phyloP scores from a whole-genome alignment of 2,113 vertebrate genomes.

The Thryonomys swinderianus region DNA sequence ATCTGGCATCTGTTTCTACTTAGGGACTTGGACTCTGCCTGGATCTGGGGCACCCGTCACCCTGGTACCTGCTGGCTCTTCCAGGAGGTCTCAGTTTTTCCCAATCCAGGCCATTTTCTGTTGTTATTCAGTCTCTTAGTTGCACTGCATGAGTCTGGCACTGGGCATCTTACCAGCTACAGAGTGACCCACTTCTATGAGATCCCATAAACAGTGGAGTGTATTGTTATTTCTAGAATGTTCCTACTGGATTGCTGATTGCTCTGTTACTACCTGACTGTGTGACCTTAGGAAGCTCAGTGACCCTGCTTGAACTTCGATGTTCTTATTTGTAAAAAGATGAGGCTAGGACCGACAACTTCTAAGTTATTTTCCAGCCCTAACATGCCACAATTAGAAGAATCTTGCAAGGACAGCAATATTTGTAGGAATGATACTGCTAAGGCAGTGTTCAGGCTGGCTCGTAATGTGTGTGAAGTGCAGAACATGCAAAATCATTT shows the following conservation, averaged over 20 bases:
- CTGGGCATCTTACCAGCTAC: neutral
- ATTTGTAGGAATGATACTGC: conserved; percentile 1
- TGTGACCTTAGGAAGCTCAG: neutral
- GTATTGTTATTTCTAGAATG: neutral
- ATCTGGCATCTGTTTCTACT: neutral
- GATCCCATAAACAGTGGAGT: neutral
- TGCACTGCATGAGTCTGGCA: neutral
- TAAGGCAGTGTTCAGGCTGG: neutral
- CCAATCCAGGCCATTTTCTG: neutral
- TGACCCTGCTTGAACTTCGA: neutral
- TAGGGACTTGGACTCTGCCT: neutral
- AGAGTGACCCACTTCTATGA: conserved; percentile 14
- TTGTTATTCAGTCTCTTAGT: neutral
- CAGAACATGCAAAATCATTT: conserved; percentile 18
- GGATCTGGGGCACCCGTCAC: neutral
- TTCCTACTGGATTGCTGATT: neutral
- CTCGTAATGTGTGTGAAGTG: conserved; percentile 39
- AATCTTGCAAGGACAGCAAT: neutral
- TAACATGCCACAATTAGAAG: neutral
- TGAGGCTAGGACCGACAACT: neutral
- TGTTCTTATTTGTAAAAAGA: neutral
- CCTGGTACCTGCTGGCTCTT: neutral
- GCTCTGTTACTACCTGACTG: neutral
- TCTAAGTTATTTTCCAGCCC: neutral
- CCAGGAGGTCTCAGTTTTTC: neutral